Evolutionary conservation across 2,888 invertebrate genomes (phyloP).

Genomic region (Amphimallon solstitiale): DNA sequence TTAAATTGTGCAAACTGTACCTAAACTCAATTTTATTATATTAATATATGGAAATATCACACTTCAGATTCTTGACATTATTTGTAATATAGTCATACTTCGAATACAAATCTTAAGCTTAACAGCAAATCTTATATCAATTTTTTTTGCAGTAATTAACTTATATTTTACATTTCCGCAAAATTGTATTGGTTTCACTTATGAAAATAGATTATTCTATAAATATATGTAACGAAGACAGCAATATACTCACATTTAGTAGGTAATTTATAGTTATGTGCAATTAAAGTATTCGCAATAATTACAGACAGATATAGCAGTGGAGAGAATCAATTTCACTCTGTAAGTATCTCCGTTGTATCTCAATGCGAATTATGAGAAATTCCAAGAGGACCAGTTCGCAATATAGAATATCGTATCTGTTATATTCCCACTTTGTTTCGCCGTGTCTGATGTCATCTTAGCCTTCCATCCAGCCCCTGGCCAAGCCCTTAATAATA

Average conservation of each 20-base stretch:
- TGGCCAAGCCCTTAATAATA: constrained; percentile 35
- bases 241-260: neutral
- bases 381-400: constrained; percentile 30
- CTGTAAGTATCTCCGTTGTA: constrained; percentile 6
- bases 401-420: constrained; percentile 30
- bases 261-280: neutral
- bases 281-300: constrained; percentile 16
- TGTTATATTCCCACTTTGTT: constrained; percentile 33
- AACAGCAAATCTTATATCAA: too few species aligned
- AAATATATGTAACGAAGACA: neutral
- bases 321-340: constrained; percentile 16
- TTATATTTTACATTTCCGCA: too few species aligned
- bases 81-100: too few species aligned
- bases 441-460: constrained; percentile 33
- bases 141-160: too few species aligned
- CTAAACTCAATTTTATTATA: too few species aligned
- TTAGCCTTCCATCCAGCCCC: constrained; percentile 31
- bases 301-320: constrained; percentile 12
- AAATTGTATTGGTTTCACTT: too few species aligned
- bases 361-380: constrained; percentile 35
- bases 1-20: too few species aligned
- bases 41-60: too few species aligned
- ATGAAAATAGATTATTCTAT: too few species aligned
- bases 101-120: too few species aligned
- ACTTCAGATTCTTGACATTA: too few species aligned